These are phyloP conservation scores for Cantharis flavilabris DNA, from an alignment of 2,888 invertebrate genomes.

Conservation along the genomic window DNA sequence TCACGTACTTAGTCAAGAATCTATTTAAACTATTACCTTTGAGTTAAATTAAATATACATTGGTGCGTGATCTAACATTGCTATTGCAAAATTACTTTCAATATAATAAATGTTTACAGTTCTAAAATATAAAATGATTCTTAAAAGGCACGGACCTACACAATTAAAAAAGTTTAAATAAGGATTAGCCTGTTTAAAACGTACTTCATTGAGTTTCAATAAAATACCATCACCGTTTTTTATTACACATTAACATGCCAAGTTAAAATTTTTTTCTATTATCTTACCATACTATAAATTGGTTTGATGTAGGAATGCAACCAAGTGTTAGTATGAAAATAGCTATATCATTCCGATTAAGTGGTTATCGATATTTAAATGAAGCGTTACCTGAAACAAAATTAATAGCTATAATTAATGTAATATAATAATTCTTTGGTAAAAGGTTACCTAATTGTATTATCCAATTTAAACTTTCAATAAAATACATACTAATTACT, in stretches of 20 bases:
- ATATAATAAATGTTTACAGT: background rate
- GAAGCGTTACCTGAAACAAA: constrained; percentile 2
- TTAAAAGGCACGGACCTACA: background rate
- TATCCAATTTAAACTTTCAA: background rate
- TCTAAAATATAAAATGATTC: background rate
- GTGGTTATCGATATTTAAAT: background rate
- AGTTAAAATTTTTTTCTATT: background rate
- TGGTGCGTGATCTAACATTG: constrained; percentile 1
- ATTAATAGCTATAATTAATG: background rate
- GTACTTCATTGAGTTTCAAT: background rate
- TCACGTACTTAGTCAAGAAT: background rate
- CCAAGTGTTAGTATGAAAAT: background rate
- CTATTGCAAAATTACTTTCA: background rate
- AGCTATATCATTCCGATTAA: constrained; percentile 1
- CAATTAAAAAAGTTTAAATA: background rate
- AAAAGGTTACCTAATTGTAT: background rate
- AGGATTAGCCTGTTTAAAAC: background rate
- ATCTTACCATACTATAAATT: background rate
- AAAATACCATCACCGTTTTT: background rate
- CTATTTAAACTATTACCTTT: background rate
- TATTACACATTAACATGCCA: background rate
- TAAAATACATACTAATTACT: background rate
- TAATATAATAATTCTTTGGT: background rate
- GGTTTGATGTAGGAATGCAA: background rate
- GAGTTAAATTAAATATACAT: background rate